These are phyloP conservation scores for Stenotaenia linearis DNA, from an alignment of 2,888 invertebrate species.

Conservation along the genomic window DNA sequence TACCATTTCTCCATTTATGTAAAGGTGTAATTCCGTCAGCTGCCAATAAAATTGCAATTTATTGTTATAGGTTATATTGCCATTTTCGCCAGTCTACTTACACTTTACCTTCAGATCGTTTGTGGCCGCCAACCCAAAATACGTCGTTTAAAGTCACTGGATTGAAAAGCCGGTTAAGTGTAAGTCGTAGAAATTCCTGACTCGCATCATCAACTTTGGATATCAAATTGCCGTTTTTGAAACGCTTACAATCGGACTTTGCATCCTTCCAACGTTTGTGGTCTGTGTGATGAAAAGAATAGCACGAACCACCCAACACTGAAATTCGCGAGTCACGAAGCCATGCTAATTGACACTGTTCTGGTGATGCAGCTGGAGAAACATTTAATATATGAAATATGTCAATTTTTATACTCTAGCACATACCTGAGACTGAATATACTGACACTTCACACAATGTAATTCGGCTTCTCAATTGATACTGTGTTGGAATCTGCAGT, in stretches of 20 bases:
- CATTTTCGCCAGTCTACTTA: background rate
- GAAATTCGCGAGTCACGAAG: background rate
- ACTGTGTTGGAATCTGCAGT: background rate
- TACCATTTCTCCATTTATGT: conserved; percentile 5
- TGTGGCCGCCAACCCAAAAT: conserved; percentile 28
- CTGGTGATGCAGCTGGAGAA: background rate
- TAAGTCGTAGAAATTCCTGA: background rate
- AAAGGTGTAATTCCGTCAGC: conserved; percentile 8
- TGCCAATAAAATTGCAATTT: background rate
- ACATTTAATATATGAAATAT: background rate
- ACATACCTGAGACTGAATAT: background rate
- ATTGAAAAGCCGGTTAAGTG: background rate
- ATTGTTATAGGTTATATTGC: background rate
- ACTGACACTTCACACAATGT: conserved; percentile 11
- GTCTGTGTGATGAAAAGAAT: background rate
- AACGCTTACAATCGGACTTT: background rate
- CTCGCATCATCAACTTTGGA: background rate
- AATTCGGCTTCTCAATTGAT: background rate
- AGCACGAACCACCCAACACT: background rate
- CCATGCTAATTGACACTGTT: background rate
- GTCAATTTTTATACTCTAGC: no score
- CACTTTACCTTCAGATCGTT: background rate
- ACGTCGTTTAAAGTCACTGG: background rate
- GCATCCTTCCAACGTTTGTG: conserved; percentile 19
- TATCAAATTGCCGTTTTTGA: background rate